Conservation (phyloP, 2,797 vertebrate species). For the Pachyuromys duprasi region DNA sequence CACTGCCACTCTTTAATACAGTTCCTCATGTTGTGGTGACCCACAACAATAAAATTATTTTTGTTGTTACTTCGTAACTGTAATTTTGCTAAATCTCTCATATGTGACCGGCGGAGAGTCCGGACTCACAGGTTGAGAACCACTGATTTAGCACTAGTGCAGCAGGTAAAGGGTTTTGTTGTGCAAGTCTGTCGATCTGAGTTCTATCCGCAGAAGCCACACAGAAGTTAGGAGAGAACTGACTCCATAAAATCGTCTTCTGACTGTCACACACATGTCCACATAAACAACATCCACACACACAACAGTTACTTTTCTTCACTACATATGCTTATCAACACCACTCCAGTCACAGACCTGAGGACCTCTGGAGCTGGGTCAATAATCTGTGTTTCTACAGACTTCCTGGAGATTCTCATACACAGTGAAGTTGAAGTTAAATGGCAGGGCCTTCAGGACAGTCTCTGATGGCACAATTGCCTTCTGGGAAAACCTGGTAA, state of each 20-base stretch:
- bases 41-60: background rate
- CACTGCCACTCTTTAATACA: background rate
- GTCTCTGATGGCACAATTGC: background rate
- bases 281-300: background rate
- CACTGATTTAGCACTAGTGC: background rate
- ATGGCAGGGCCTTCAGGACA: background rate
- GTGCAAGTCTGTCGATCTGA: background rate
- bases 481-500: conserved; percentile 45
- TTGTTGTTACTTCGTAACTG: background rate
- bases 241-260: background rate
- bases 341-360: conserved; percentile 45
- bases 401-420: background rate
- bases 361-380: background rate
- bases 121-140: background rate
- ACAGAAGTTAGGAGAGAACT: background rate
- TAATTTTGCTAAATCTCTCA: background rate
- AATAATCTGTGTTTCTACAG: conserved; percentile 21
- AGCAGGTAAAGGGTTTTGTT: background rate
- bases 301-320: background rate
- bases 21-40: background rate
- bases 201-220: background rate
- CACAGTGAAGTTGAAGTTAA: conserved; percentile 29
- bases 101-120: background rate
- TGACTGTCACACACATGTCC: background rate
- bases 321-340: conserved; percentile 7